A percentile compares a stretch with the other conserved stretches of the same genome.
phyloP scores from a whole-genome alignment of 1,140 invertebrate genomes.

The Sarcophaga peregrina region DNA sequence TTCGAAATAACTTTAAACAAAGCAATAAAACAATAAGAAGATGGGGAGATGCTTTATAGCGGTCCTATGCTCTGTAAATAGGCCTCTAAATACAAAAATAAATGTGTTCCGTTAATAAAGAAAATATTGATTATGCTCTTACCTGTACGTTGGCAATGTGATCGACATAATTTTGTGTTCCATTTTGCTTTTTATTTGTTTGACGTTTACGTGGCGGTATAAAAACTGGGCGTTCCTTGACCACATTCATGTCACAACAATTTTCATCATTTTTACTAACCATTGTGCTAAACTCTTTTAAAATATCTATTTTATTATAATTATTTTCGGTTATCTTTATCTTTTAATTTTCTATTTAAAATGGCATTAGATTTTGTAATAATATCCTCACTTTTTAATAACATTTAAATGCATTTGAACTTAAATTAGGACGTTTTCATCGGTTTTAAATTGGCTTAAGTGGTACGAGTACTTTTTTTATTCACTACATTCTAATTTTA shows the following conservation, averaged over 20 bases:
- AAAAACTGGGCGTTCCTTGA: constrained; percentile 71
- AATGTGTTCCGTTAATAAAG: too few species aligned
- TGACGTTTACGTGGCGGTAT: constrained; percentile 71
- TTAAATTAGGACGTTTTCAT: constrained; percentile 33
- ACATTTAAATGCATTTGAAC: constrained; percentile 36
- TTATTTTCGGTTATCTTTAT: neutral
- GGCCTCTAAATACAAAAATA: too few species aligned
- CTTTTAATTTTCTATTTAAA: too few species aligned
- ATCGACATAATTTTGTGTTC: constrained; percentile 70
- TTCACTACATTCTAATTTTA: neutral
- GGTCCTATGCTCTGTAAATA: too few species aligned
- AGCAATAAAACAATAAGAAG: too few species aligned
- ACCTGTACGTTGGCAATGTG: constrained; percentile 73
- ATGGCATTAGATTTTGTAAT: too few species aligned
- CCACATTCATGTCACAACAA: constrained; percentile 49
- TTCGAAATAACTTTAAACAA: too few species aligned
- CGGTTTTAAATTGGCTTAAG: neutral
- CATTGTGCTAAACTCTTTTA: constrained; percentile 47
- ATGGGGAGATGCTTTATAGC: too few species aligned
- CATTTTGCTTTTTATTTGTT: constrained; percentile 69
- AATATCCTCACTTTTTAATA: neutral
- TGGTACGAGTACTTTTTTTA: neutral
- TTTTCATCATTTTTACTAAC: constrained; percentile 55
- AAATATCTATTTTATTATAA: neutral
- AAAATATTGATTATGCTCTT: neutral